A percentile compares a stretch with the other conserved stretches of the same genome.
Evolutionary conservation across 92 coral and sea anemone genomes (phyloP).

Genomic region (Epizoanthus fatuus): DNA sequence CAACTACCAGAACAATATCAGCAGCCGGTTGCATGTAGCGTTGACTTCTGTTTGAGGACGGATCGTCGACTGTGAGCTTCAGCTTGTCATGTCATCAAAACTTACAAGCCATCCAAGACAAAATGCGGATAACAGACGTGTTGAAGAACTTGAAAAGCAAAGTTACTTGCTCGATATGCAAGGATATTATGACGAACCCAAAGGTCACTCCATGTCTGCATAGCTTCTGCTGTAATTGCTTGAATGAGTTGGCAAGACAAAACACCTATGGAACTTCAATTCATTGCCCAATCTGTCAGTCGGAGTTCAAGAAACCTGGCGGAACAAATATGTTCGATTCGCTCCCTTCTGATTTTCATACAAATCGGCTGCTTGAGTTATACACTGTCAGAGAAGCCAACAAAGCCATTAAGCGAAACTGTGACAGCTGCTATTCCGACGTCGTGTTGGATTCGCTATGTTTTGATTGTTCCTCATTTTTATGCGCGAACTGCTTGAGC

Average conservation of each 20-base stretch:
- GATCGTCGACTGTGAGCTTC: background rate
- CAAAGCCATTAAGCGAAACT: conserved; percentile 28
- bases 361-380: conserved; percentile 73
- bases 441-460: conserved; percentile 66
- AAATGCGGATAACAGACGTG: conserved; percentile 16
- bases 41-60: background rate
- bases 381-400: conserved; percentile 56
- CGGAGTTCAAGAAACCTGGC: conserved; percentile 70
- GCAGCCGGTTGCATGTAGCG: no score
- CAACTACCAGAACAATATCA: conserved; percentile 3
- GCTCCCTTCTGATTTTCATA: conserved; percentile 75
- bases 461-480: conserved; percentile 77
- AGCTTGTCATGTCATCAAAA: background rate
- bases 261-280: conserved; percentile 63
- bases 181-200: conserved; percentile 76
- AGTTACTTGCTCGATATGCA: conserved; percentile 74
- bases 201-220: conserved; percentile 84
- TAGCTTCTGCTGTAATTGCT: conserved; percentile 74
- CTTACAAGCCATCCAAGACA: background rate
- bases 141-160: conserved; percentile 52
- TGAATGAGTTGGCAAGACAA: conserved; percentile 70
- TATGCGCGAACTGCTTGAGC: conserved; percentile 65
- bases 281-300: conserved; percentile 82
- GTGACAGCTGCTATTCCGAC: conserved; percentile 65
- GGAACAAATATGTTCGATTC: conserved; percentile 42